Conservation (phyloP, 2,888 invertebrate genomes). For the Epinotia nisella region DNA sequence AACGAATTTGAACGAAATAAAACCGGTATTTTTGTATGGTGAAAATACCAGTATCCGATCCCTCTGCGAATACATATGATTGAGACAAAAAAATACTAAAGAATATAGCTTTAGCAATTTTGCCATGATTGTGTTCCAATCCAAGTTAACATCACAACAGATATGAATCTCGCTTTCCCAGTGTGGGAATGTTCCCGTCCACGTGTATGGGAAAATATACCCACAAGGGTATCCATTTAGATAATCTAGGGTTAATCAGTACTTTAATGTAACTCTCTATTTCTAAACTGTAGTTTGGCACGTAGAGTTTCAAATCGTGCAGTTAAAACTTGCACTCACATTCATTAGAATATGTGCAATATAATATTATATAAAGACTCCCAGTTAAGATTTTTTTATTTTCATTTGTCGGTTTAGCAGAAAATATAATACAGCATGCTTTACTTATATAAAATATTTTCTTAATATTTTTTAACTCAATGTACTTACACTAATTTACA, state of each 20-base stretch:
- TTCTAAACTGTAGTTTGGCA: background rate
- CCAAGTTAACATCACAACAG: slow-evolving; percentile 36
- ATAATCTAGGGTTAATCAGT: slow-evolving; percentile 26
- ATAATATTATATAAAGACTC: too few relatives aligned
- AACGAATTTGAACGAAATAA: too few relatives aligned
- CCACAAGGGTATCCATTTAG: slow-evolving; percentile 18
- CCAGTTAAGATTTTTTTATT: too few relatives aligned
- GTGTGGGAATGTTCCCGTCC: slow-evolving; percentile 45
- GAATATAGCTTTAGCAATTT: background rate
- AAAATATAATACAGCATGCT: too few relatives aligned
- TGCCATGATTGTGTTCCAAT: slow-evolving; percentile 38
- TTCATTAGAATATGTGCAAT: too few relatives aligned
- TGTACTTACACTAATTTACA: too few relatives aligned
- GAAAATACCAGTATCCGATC: too few relatives aligned
- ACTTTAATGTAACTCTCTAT: background rate
- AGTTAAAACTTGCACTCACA: background rate
- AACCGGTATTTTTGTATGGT: too few relatives aligned
- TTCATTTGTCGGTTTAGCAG: too few relatives aligned
- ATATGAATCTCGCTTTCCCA: slow-evolving; percentile 46
- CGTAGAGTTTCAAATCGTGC: background rate
- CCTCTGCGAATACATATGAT: background rate
- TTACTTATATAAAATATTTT: too few relatives aligned
- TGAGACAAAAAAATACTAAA: too few relatives aligned
- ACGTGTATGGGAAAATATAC: slow-evolving; percentile 20
- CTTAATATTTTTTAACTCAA: too few relatives aligned